Conservation (phyloP, 2,888 invertebrate species). For the Drosophila vallismaia region DNA sequence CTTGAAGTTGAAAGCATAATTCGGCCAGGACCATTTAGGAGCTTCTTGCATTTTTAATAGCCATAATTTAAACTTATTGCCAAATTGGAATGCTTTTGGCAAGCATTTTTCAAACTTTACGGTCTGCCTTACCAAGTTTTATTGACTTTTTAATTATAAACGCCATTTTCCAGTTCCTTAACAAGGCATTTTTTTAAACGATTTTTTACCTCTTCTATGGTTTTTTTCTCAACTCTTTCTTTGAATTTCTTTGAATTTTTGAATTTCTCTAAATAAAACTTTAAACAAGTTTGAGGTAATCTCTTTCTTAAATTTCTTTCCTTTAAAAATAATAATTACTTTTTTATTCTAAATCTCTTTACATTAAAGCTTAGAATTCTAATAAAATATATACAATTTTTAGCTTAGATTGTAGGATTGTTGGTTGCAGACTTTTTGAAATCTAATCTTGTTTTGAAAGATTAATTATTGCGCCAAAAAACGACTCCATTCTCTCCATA, state of each 20-base stretch:
- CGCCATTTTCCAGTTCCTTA: background rate
- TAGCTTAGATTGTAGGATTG: background rate
- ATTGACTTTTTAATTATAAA: background rate
- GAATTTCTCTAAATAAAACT: no score
- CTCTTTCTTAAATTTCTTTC: no score
- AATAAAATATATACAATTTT: background rate
- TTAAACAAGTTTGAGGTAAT: no score
- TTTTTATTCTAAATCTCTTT: no score
- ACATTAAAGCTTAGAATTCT: no score
- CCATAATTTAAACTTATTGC: constrained; percentile 15
- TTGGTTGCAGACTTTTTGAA: background rate
- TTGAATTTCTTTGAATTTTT: no score
- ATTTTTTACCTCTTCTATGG: no score
- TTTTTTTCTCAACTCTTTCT: no score
- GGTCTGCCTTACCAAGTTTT: background rate
- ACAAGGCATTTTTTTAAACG: background rate
- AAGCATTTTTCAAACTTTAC: background rate
- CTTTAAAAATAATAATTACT: no score
- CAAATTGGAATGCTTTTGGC: background rate
- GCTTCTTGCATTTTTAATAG: constrained; percentile 23
- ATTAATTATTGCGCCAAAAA: background rate
- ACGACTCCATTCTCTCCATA: background rate
- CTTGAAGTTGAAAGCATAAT: constrained; percentile 2
- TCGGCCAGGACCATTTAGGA: constrained; percentile 3
- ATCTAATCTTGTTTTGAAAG: background rate